Evolutionary conservation across 2,113 vertebrate species (phyloP).

Genomic region (Brachypodius melanocephalos): DNA sequence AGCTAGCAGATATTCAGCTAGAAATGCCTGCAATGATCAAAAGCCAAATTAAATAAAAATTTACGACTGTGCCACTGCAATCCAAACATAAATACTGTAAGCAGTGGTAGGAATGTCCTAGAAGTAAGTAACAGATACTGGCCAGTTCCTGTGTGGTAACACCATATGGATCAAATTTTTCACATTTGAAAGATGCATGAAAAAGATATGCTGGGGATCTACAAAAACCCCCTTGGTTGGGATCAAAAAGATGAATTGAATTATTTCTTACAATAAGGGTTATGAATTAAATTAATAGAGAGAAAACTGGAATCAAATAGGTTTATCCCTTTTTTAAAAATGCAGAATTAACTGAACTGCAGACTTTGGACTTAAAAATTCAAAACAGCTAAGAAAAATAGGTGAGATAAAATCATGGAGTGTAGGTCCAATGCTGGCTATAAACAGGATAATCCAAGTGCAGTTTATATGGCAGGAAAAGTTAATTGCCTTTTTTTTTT

Average conservation of each 20-base stretch:
- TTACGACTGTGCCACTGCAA: neutral
- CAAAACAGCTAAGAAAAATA: neutral
- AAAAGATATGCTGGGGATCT: neutral
- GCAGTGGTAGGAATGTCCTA: neutral
- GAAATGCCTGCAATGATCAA: neutral
- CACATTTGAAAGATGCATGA: neutral
- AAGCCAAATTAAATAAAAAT: neutral
- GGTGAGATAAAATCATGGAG: neutral
- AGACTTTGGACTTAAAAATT: neutral
- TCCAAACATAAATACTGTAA: neutral
- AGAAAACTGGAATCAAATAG: neutral
- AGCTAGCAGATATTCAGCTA: neutral
- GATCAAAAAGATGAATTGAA: neutral
- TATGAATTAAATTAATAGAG: neutral
- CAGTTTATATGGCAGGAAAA: neutral
- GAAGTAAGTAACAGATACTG: neutral
- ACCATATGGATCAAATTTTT: neutral
- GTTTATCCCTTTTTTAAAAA: neutral
- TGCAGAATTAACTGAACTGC: neutral
- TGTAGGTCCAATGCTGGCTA: neutral
- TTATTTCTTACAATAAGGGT: neutral
- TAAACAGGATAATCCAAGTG: neutral
- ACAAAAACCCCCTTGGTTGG: fast-evolving
- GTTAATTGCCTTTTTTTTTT: neutral
- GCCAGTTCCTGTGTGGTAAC: neutral